Evolutionary conservation across 2,888 invertebrate genomes (phyloP).

Genomic region (Cephus rjabovi): DNA sequence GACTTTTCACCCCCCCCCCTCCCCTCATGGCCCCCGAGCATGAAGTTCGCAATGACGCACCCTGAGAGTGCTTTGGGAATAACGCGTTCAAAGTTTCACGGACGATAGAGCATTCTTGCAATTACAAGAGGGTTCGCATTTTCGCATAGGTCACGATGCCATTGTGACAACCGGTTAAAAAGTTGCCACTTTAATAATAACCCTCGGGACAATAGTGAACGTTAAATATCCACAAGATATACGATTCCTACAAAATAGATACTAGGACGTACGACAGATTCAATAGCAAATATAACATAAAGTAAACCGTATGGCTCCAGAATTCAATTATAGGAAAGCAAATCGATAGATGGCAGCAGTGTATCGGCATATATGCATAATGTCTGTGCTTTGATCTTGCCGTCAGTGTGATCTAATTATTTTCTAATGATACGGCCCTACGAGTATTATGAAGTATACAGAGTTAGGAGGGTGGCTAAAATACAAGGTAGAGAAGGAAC

Average conservation of each 20-base stretch:
- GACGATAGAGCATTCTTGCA: neutral
- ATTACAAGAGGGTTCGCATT: neutral
- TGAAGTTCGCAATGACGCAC: neutral
- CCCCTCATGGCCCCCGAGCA: fast-evolving
- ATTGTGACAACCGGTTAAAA: neutral
- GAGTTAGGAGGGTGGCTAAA: neutral
- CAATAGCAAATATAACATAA: neutral
- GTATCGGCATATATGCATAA: neutral
- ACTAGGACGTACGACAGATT: neutral
- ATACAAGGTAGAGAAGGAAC: neutral
- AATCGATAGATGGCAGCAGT: neutral
- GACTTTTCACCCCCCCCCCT: neutral
- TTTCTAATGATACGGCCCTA: neutral
- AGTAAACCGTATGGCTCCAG: neutral
- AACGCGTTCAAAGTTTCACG: neutral
- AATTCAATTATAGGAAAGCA: neutral
- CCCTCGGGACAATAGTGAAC: neutral
- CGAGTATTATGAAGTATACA: neutral
- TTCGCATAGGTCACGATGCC: neutral
- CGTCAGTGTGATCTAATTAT: neutral
- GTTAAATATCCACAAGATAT: neutral
- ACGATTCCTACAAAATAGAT: neutral
- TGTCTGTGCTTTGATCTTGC: neutral
- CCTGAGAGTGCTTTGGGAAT: neutral
- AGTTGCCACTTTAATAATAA: neutral